Conservation (phyloP, 1,140 invertebrate species). For the Coptotermes formosanus region DNA sequence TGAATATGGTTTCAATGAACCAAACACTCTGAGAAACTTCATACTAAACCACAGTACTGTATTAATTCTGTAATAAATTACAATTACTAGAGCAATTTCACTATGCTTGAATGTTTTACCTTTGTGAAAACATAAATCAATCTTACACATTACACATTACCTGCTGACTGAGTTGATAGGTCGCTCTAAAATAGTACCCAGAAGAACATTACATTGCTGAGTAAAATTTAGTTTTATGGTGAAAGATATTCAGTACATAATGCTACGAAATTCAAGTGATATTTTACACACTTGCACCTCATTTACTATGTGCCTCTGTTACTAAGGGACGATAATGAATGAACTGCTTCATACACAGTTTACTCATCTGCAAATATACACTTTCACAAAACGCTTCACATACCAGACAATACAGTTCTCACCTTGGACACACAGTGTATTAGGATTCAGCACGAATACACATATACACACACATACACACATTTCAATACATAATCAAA, state of each 20-base stretch:
- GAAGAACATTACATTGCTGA: not conserved
- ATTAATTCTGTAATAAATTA: not conserved
- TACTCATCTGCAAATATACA: not conserved
- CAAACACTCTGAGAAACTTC: not conserved
- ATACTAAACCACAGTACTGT: not conserved
- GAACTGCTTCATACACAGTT: not conserved
- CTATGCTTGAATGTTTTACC: not conserved
- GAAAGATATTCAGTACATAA: not conserved
- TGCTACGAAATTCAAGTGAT: not conserved
- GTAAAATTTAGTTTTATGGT: not conserved
- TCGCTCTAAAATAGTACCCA: not conserved
- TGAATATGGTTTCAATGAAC: too few relatives aligned
- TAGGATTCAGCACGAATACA: not conserved
- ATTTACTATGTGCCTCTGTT: not conserved
- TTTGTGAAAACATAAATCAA: not conserved
- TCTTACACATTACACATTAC: not conserved
- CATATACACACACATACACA: not conserved
- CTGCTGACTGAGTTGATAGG: not conserved
- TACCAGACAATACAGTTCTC: not conserved
- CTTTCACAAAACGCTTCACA: not conserved
- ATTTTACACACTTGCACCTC: not conserved
- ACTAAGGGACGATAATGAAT: not conserved
- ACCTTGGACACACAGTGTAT: not conserved
- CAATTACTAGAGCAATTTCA: not conserved
- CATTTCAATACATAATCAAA: conserved; percentile 14